phyloP scores from a whole-genome alignment of 2,797 vertebrate genomes.

The Brotula barbata region DNA sequence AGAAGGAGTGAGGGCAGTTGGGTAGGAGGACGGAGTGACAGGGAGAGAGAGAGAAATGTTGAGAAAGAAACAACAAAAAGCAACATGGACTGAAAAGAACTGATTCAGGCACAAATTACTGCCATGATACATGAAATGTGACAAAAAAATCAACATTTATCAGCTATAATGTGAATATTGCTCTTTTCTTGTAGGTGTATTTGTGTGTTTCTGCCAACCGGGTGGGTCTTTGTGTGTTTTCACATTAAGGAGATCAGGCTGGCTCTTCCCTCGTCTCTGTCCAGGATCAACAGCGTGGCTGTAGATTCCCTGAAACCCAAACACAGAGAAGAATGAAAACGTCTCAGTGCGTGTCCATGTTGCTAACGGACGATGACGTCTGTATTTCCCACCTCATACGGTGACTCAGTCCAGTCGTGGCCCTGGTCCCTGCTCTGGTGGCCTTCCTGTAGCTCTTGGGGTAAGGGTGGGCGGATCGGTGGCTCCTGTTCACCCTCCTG shows the following conservation, averaged over 20 bases:
- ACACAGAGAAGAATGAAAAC: slow-evolving; percentile 11
- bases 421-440: slow-evolving; percentile 46
- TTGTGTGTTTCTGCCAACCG: slow-evolving; percentile 52
- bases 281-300: slow-evolving; percentile 50
- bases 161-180: slow-evolving; percentile 12
- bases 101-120: slow-evolving; percentile 7
- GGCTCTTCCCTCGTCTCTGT: slow-evolving; percentile 59
- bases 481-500: slow-evolving; percentile 70
- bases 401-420: slow-evolving; percentile 58
- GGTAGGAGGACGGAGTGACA: slow-evolving; percentile 23
- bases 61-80: slow-evolving; percentile 23
- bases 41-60: slow-evolving; percentile 28
- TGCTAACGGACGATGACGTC: background rate
- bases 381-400: slow-evolving; percentile 66
- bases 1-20: slow-evolving; percentile 14
- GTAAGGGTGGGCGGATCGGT: slow-evolving; percentile 76
- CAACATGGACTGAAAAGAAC: background rate
- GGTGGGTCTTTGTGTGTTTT: slow-evolving; percentile 63
- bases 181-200: slow-evolving; percentile 8
- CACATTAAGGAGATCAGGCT: slow-evolving; percentile 64
- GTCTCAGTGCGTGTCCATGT: background rate
- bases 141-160: slow-evolving; percentile 24
- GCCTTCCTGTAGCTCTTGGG: slow-evolving; percentile 69
- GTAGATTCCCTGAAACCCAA: slow-evolving; percentile 65
- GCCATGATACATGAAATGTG: slow-evolving; percentile 25